A percentile compares a stretch with the other conserved stretches of the same genome.
Evolutionary conservation across 2,797 vertebrate genomes (phyloP).

Genomic region (Ambastaia sidthimunki): DNA sequence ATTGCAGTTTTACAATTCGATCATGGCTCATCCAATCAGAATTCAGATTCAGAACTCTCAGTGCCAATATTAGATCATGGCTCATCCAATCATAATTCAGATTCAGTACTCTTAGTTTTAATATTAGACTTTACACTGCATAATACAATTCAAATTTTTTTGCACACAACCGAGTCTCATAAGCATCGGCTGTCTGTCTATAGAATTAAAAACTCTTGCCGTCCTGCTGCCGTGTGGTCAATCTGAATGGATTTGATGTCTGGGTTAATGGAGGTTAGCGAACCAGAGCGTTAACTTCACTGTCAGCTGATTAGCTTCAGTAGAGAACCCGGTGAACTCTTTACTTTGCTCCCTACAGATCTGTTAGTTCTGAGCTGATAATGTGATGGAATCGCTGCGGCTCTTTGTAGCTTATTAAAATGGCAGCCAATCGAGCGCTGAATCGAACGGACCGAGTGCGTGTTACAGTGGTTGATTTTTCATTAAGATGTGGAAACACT

Average conservation of each 20-base stretch:
- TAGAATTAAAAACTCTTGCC: not conserved
- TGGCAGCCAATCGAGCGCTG: not conserved
- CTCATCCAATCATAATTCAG: not conserved
- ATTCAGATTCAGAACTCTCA: not conserved
- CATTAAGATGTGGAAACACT: conserved; percentile 12
- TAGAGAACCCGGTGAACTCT: not conserved
- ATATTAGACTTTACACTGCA: not conserved
- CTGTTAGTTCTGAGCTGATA: not conserved
- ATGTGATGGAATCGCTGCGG: not conserved
- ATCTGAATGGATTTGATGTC: conserved; percentile 6
- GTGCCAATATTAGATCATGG: not conserved
- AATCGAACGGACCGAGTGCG: not conserved
- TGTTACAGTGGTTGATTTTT: not conserved
- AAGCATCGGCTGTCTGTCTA: not conserved
- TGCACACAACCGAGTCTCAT: not conserved
- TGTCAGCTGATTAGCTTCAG: conserved; percentile 4
- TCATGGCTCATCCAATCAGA: no score
- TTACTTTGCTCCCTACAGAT: conserved; percentile 4
- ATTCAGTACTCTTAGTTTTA: not conserved
- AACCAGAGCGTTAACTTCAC: not conserved
- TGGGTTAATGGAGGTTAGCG: conserved; percentile 16
- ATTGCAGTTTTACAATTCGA: not conserved
- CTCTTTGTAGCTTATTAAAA: conserved; percentile 13
- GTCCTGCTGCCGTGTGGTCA: not conserved
- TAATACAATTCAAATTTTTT: not conserved